phyloP scores from a whole-genome alignment of 30 jellyfish, hydroid and myxozoan species.

The Aurelia aurita complex sp. Pacific region DNA sequence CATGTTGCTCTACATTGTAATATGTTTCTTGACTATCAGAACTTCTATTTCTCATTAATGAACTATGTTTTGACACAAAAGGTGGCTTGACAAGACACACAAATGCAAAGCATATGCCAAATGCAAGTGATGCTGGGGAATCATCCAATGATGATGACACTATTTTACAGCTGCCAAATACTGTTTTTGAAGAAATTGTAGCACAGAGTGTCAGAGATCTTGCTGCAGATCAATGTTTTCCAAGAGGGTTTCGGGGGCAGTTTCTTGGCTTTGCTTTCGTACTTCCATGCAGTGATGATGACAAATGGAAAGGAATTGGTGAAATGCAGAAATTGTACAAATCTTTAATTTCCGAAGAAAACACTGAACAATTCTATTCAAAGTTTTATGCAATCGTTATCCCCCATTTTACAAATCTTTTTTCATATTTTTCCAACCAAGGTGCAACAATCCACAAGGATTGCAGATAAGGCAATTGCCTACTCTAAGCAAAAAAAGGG shows the following conservation, averaged over 20 bases:
- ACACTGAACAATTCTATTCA: background rate
- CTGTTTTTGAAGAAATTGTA: conserved; percentile 8
- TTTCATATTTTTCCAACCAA: background rate
- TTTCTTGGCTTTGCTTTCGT: background rate
- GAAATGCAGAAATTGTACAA: background rate
- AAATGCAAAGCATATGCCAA: conserved; percentile 5
- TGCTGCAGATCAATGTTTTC: conserved; percentile 2
- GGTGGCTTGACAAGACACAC: conserved; percentile 19
- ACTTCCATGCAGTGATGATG: conserved; percentile 7
- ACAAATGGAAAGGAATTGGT: conserved; percentile 1
- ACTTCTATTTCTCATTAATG: too few species aligned
- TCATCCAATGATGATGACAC: background rate
- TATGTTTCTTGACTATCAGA: too few species aligned
- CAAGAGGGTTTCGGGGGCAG: background rate
- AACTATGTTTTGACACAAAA: background rate
- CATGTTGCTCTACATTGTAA: too few species aligned
- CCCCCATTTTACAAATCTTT: background rate
- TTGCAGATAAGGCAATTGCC: background rate
- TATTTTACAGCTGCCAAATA: background rate
- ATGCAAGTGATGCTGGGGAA: background rate
- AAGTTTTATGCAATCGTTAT: background rate
- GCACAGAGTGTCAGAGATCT: background rate
- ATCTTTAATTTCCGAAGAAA: background rate
- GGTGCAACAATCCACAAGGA: conserved; percentile 8
- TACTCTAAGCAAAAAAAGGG: background rate